Evolutionary conservation across 1,140 invertebrate genomes (phyloP), one percentile per base, ranked within the genome.

Genomic region (Periplaneta americana): DNA sequence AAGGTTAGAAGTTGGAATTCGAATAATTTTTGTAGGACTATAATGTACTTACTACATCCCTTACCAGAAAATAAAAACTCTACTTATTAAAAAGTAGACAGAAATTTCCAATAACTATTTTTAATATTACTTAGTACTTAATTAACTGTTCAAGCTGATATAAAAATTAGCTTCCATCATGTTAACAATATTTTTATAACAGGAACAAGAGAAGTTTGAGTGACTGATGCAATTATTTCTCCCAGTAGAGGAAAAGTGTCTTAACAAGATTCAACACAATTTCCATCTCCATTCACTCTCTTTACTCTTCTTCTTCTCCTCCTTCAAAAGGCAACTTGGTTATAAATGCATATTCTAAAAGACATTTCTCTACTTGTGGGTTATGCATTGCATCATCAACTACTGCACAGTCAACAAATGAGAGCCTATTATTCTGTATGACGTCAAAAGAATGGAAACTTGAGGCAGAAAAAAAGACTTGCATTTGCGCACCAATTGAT

Each of bases 131-230:
- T 31, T 78, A 78, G 76, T 36, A 35, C 34, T 78, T 36, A 77
- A 36, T 78, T 78, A 78, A 78, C 36, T 31, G 75, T 78, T 78
- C n/a, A 78, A 36, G 76, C 76, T 36, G 36, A 78, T 78, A 78
- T 78, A 78, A 78, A 78, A 78, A 34, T 36, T 34, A 28, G 37
- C n/a, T 34, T 78, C 37, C 35, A 78, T 34, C n/a, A 36, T 78
- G 34, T 34, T 18, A 78, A 78, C 31, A 78, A 34, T 36, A 28
- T 78, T 78, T 17, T 78, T 36, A n/a, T 66, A 78, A 78, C 76
- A 78, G 76, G 76, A 78, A 78, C 76, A 78, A 36, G 76, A 66
- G 34, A 36, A 76, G 33, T 76, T 33, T 32, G 9, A 36, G 36
- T 78, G 34, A 6, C 28, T 36, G 76, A 78, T 36, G 48, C 11